Conservation (phyloP, 2,113 vertebrate species). For the Etia nguti region DNA sequence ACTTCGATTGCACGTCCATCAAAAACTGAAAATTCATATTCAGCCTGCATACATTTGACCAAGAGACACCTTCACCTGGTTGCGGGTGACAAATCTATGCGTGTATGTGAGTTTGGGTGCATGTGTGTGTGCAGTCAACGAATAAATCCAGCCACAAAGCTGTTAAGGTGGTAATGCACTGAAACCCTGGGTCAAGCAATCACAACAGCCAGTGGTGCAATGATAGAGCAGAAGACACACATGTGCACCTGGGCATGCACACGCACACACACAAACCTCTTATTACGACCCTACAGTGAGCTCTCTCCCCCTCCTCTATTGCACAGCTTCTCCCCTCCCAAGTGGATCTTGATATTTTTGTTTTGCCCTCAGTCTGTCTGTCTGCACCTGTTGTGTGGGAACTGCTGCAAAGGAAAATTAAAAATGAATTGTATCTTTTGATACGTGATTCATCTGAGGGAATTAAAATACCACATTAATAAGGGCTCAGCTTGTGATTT, state of each 20-base stretch:
- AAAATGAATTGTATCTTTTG: conserved; percentile 34
- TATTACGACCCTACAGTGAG: not conserved
- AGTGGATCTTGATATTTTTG: conserved; percentile 29
- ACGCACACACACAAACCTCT: not conserved
- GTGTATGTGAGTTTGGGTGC: not conserved
- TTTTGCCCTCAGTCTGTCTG: conserved; percentile 16
- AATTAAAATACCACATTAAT: not conserved
- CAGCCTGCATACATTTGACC: not conserved
- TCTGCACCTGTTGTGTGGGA: conserved; percentile 3
- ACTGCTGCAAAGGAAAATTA: conserved; percentile 23
- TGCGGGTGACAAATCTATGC: not conserved
- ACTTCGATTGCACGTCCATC: not conserved
- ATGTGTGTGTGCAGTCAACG: not conserved
- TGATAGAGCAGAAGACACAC: conserved; percentile 3
- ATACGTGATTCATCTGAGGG: not conserved
- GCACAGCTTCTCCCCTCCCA: conserved; percentile 13
- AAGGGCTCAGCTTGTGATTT: not conserved
- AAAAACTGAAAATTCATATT: not conserved
- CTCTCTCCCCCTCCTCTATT: not conserved
- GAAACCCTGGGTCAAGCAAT: conserved; percentile 49
- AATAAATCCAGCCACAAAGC: conserved; percentile 35
- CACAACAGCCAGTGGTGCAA: conserved; percentile 30
- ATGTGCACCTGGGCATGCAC: not conserved
- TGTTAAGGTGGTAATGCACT: conserved; percentile 32
- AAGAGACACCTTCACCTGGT: not conserved